These are phyloP conservation scores for Timema podura DNA, from an alignment of 2,888 invertebrate species.

Conservation along the genomic window DNA sequence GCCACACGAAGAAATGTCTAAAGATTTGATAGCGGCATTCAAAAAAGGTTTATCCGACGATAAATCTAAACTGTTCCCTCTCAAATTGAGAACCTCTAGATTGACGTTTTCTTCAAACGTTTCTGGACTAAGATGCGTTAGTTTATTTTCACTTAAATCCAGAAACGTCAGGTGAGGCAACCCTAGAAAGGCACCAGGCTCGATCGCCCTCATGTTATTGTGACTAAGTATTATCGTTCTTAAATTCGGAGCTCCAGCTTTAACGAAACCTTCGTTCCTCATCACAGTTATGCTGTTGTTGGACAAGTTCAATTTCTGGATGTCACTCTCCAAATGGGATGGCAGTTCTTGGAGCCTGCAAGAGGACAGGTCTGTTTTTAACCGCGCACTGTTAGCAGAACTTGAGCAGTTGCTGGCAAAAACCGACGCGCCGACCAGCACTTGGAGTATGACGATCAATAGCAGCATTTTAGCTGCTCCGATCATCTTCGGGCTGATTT, in stretches of 20 bases:
- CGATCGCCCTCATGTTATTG: constrained; percentile 19
- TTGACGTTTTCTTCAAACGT: constrained; percentile 17
- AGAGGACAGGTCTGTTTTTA: not conserved
- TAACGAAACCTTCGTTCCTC: constrained; percentile 1
- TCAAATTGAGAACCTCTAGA: constrained; percentile 22
- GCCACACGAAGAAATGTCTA: constrained; percentile 8
- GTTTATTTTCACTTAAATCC: constrained; percentile 22
- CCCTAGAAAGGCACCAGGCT: constrained; percentile 10
- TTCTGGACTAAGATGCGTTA: constrained; percentile 17
- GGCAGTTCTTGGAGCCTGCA: not conserved
- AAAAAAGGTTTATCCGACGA: constrained; percentile 5
- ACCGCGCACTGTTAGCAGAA: constrained; percentile 7
- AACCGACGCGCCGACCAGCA: not conserved
- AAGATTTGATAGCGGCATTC: not conserved
- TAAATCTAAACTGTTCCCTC: constrained; percentile 14
- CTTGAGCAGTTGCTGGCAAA: constrained; percentile 1
- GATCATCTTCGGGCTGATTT: constrained; percentile 3
- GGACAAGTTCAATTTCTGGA: constrained; percentile 9
- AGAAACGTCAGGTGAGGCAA: constrained; percentile 21
- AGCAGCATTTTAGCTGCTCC: constrained; percentile 5
- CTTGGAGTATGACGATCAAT: constrained; percentile 6
- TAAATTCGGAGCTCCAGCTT: constrained; percentile 1
- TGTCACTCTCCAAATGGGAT: not conserved
- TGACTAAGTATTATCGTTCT: constrained; percentile 17
- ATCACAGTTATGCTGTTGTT: constrained; percentile 6